These are phyloP conservation scores for Bryconaethiops microstoma DNA, from an alignment of 2,797 vertebrate species.

Conservation along the genomic window DNA sequence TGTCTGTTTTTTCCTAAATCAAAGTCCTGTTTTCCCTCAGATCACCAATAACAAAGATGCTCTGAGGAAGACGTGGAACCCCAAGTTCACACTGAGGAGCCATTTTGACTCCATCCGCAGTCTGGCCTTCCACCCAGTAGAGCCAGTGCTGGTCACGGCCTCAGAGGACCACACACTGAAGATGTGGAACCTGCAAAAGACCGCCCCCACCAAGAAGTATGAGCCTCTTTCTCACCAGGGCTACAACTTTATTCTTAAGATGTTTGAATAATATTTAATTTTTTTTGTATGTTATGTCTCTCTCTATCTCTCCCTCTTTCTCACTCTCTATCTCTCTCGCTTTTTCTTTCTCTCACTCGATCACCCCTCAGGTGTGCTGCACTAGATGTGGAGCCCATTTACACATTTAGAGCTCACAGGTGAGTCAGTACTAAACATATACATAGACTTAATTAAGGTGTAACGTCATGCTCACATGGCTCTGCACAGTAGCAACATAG, in stretches of 20 bases:
- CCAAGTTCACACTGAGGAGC: conserved; percentile 96
- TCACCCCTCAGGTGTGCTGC: conserved; percentile 86
- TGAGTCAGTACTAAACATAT: conserved; percentile 67
- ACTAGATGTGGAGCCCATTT: conserved; percentile 97
- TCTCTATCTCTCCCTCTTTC: neutral
- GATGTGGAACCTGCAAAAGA: conserved; percentile 99
- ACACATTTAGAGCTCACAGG: conserved; percentile 98
- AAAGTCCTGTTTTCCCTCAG: conserved; percentile 69
- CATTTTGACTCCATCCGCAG: conserved; percentile 97
- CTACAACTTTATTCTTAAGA: neutral
- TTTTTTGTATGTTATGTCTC: neutral
- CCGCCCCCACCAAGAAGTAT: conserved; percentile 97
- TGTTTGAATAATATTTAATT: too few species aligned
- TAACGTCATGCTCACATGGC: too few species aligned
- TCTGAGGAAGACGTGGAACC: conserved; percentile 98
- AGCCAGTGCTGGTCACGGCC: conserved; percentile 95
- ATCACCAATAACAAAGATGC: conserved; percentile 97
- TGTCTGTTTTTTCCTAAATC: neutral
- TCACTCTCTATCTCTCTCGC: too few species aligned
- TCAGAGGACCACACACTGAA: conserved; percentile 98
- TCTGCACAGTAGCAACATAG: too few species aligned
- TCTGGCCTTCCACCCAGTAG: conserved; percentile 92
- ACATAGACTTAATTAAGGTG: neutral
- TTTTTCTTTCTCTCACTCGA: conserved; percentile 2
- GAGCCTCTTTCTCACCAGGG: conserved; percentile 32